Evolutionary conservation across 2,113 vertebrate species (phyloP), one percentile per base, ranked within the genome.

Genomic region (Ursus arctos): DNA sequence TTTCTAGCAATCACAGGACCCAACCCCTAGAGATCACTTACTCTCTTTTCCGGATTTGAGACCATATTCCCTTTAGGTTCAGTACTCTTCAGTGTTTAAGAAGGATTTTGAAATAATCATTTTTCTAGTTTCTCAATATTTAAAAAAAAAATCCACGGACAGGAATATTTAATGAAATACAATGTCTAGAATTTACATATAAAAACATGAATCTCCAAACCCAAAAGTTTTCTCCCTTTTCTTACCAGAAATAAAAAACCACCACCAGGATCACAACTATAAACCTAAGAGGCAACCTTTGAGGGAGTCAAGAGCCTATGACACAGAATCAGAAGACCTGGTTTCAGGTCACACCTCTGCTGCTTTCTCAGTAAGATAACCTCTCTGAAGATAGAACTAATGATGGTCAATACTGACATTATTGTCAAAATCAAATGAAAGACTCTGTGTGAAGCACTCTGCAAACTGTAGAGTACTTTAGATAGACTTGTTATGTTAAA

Each of bases 361-460:
- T 57, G 22, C 19, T 65, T 92, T 92, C 36, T 91, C 88, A 91
- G 88, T 40, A 63, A 71, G 12, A n/a, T 71, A 51, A 72, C 2
- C 40, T 69, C 22, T 83, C 55, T 71, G 91, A 69, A 90, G 87
- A 95, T 18, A 90, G 31, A 94, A 16, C 71, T n/a, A 79, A 51
- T 79, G 18, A 26, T 74, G 31, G 47, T 79, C 47, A n/a, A 85
- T 49, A 9, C 33, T 55, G 24, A 15, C 21, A 2, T 80, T 90
- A 26, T 15, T 86, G 24, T 67, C 57, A 82, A 18, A 74, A 69
- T 22, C 36, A 88, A 55, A 51, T 71, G 21, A 92, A 88, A 83
- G 12, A 53, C 43, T 59, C 11, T 18, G 18, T 67, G 13, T 47
- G 85, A 82, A 49, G n/a, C 33, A 40, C 49, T 67, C 14, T 61